Conservation (phyloP, 2,113 vertebrate genomes). For the Neopipo cinnamomea region DNA sequence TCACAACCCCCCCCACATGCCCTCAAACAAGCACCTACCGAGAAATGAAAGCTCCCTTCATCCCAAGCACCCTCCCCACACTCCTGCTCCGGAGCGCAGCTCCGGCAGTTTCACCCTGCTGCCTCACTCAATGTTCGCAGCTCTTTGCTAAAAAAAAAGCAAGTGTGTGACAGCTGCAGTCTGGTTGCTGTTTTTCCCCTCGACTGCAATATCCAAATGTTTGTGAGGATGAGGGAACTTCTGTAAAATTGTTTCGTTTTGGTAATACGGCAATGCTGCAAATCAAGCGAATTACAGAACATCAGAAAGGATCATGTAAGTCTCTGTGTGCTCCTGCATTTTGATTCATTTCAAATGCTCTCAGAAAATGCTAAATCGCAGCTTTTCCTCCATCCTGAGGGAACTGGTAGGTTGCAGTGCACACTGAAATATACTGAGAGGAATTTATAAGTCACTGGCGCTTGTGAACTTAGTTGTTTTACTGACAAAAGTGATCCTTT, state of each 20-base stretch:
- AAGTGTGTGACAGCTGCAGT: too few species aligned
- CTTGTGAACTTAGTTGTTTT: background rate
- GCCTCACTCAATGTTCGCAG: fast-evolving
- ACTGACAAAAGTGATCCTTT: background rate
- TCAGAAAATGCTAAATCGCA: background rate
- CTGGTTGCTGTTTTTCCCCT: background rate
- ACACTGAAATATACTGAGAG: background rate
- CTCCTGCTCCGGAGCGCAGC: background rate
- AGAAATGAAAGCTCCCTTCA: fast-evolving
- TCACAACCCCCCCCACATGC: fast-evolving
- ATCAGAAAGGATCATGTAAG: background rate
- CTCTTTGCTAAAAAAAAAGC: background rate
- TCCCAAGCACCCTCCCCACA: background rate
- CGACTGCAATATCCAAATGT: background rate
- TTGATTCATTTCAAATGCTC: background rate
- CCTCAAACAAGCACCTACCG: background rate
- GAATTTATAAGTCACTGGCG: background rate
- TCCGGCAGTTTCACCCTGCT: fast-evolving
- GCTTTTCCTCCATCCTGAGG: background rate
- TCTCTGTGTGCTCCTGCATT: background rate
- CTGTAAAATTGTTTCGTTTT: background rate
- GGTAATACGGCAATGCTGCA: background rate
- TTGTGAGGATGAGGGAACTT: background rate
- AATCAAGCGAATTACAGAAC: background rate
- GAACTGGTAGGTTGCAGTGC: background rate